Conservation (phyloP, 2,797 vertebrate species). For the Gallinago solitaria region DNA sequence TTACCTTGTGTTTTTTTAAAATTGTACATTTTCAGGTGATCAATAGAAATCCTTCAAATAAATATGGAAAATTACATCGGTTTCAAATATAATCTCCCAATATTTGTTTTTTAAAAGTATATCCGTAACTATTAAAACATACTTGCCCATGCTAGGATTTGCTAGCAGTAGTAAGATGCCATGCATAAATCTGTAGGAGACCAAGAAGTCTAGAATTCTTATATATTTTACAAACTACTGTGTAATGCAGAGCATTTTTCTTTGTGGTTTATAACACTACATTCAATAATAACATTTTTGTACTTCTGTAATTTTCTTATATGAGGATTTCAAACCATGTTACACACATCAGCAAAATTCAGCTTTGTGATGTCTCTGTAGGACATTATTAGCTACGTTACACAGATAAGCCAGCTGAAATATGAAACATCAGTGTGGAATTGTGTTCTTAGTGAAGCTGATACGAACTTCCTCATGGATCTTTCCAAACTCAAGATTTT, state of each 20-base stretch:
- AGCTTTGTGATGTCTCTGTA: not conserved
- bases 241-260: not conserved
- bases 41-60: not conserved
- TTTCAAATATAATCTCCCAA: not conserved
- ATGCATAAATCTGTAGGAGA: not conserved
- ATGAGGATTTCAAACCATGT: not conserved
- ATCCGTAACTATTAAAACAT: not conserved
- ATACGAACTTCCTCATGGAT: not conserved
- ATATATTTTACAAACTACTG: not conserved
- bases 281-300: not conserved
- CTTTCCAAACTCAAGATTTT: not conserved
- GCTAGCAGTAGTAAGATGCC: not conserved
- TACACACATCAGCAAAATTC: not conserved
- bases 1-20: not conserved
- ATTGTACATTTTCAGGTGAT: not conserved
- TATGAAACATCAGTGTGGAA: not conserved
- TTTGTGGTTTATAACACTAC: not conserved
- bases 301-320: not conserved
- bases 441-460: not conserved
- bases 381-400: not conserved
- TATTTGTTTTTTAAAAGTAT: not conserved
- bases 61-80: not conserved
- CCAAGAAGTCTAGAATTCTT: not conserved
- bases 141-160: not conserved
- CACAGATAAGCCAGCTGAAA: not conserved